These are phyloP conservation scores for Cyrtonyx montezumae DNA, from an alignment of 2,113 vertebrate species.

Conservation along the genomic window DNA sequence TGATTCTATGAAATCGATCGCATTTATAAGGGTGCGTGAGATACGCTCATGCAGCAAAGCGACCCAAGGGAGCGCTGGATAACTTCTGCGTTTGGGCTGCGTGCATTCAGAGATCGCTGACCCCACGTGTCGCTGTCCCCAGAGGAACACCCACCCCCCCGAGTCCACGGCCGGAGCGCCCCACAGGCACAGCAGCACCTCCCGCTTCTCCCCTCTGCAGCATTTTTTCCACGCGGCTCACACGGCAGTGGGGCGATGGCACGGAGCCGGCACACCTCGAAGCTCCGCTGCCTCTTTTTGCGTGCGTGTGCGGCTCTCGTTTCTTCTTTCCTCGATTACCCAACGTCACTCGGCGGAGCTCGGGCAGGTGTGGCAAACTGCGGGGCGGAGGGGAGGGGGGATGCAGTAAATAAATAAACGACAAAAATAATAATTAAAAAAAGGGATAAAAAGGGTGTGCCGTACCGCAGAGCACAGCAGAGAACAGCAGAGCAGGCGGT, in stretches of 20 bases:
- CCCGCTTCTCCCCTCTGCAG: neutral
- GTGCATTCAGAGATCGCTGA: neutral
- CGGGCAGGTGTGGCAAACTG: neutral
- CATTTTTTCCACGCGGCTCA: neutral
- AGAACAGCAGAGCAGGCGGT: too few species aligned
- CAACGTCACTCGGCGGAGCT: neutral
- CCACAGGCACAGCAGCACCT: neutral
- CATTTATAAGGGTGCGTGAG: neutral
- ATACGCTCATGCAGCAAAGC: neutral
- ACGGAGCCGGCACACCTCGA: too few species aligned
- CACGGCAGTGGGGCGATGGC: neutral
- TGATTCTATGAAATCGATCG: too few species aligned
- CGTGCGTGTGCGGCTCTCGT: neutral
- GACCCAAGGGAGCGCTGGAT: neutral
- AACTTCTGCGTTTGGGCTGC: neutral
- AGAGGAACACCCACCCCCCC: too few species aligned
- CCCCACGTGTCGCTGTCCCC: too few species aligned
- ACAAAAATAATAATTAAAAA: too few species aligned
- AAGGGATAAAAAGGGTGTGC: too few species aligned
- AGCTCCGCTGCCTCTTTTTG: too few species aligned
- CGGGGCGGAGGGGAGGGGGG: too few species aligned
- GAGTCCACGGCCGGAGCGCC: too few species aligned
- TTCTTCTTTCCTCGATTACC: neutral
- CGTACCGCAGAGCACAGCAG: too few species aligned
- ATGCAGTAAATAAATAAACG: neutral